phyloP scores from a whole-genome alignment of 2,888 invertebrate species.

The Lathronympha strigana region DNA sequence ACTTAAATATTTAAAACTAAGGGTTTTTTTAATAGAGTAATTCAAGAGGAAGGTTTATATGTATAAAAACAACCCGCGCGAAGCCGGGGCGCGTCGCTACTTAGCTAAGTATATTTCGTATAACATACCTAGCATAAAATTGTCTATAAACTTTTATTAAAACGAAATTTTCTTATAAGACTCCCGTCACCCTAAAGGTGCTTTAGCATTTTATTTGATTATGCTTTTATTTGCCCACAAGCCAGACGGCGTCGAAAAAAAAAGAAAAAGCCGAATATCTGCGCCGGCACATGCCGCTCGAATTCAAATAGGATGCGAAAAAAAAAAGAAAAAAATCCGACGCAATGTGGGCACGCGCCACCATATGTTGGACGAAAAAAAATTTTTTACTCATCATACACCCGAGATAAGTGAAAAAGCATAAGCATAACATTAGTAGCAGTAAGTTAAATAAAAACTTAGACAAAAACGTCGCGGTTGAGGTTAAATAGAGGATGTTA shows the following conservation, averaged over 20 bases:
- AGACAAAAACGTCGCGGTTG: conserved; percentile 40
- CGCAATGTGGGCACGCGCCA: conserved; percentile 44
- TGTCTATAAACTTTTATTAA: not conserved
- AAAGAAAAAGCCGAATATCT: too few species aligned
- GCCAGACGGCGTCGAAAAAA: conserved; percentile 41
- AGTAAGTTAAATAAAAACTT: conserved; percentile 42
- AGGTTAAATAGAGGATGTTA: conserved; percentile 43
- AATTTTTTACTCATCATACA: conserved; percentile 41
- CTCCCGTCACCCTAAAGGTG: conserved; percentile 9
- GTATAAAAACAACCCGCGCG: too few species aligned
- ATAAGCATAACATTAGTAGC: conserved; percentile 44
- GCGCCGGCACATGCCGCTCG: conserved; percentile 37
- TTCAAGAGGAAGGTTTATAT: too few species aligned
- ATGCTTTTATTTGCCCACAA: conserved; percentile 38
- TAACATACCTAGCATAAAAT: too few species aligned
- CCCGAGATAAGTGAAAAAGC: conserved; percentile 43
- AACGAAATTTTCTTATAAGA: conserved; percentile 7
- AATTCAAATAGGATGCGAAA: conserved; percentile 43
- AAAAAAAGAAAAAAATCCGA: conserved; percentile 42
- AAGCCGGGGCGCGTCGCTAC: too few species aligned
- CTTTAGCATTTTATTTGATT: conserved; percentile 39
- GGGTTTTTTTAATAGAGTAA: too few species aligned
- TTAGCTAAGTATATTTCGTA: too few species aligned
- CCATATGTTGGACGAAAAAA: conserved; percentile 40
- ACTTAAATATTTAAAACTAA: too few species aligned